Evolutionary conservation across 1,140 invertebrate genomes (phyloP), one percentile per base, ranked within the genome.

Genomic region (Bactericera cockerelli): DNA sequence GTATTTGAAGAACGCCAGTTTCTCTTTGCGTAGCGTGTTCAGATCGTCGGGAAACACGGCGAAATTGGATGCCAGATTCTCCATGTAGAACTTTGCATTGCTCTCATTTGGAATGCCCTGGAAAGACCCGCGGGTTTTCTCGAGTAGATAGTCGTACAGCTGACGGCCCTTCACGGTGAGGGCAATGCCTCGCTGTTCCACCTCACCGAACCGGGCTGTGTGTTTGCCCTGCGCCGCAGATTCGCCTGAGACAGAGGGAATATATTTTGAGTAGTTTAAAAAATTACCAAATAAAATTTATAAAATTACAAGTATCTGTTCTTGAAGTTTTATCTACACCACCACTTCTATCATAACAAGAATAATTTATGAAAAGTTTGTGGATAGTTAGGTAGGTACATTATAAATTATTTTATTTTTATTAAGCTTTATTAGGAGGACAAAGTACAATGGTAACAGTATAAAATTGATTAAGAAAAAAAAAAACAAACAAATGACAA

Each of bases 121-220:
- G 22, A 49, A 49, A n/a, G 42, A 49, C 22, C 42, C 42, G n/a
- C 42, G 42, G 22, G 42, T 49, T n/a, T 49, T 49, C 4, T 49
- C 42, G n/a, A 49, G 22, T 49, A 49, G 22, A 49, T 49, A 49
- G 22, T 49, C 42, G 42, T 49, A 49, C 22, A 49, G 42, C 22
- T 49, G 42, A 19, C 42, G 42, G 3, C 42, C 42, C 22, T 49
- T 49, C 8, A 16, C n/a, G n/a, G 42, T 49, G n/a, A 49, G 22
- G 19, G 42, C 42, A 4, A 49, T 49, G 8, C 42, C 42, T 4
- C 42, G n/a, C 22, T 49, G 42, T n/a, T 49, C 42, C 19, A 49
- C 42, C 19, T 49, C 42, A 49, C 42, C 42, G 22, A 49, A 49
- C 22, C 42, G n/a, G n/a, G 42, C 42, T 49, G 42, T 49, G 42